These are phyloP conservation scores for Drosophila merina DNA, from an alignment of 2,888 invertebrate genomes.

Conservation along the genomic window DNA sequence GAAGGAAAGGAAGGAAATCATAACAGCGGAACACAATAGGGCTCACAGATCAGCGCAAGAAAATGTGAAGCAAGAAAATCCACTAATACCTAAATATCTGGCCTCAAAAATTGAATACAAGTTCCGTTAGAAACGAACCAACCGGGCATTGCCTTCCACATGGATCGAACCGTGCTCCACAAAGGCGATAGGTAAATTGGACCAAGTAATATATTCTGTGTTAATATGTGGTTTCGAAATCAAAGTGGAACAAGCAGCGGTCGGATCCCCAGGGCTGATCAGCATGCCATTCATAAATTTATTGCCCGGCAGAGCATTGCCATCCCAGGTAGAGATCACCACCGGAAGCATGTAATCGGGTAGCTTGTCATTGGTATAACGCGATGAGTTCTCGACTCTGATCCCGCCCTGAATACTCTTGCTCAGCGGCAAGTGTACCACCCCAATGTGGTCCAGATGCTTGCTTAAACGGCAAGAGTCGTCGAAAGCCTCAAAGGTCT, in stretches of 20 bases:
- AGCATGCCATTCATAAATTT: conserved; percentile 87
- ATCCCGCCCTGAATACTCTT: conserved; percentile 84
- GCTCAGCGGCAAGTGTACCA: conserved; percentile 58
- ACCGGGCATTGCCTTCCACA: conserved; percentile 74
- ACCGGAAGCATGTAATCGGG: conserved; percentile 84
- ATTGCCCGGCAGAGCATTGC: conserved; percentile 89
- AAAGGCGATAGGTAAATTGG: conserved; percentile 85
- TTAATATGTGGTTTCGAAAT: conserved; percentile 85
- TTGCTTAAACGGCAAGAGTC: conserved; percentile 85
- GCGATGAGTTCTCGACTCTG: conserved; percentile 84
- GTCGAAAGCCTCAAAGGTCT: conserved; percentile 87
- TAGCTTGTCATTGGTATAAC: conserved; percentile 86
- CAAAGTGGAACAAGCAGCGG: conserved; percentile 86
- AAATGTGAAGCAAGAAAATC: no score
- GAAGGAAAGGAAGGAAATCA: no score
- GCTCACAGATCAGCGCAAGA: no score
- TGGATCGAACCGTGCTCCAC: conserved; percentile 79
- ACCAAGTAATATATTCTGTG: conserved; percentile 84
- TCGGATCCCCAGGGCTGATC: conserved; percentile 85
- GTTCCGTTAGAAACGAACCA: conserved; percentile 11
- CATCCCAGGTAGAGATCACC: conserved; percentile 90
- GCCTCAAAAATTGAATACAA: not conserved
- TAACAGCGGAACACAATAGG: no score
- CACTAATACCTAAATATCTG: no score
- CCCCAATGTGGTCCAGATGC: conserved; percentile 46